Evolutionary conservation across 1,140 invertebrate genomes (phyloP).

Genomic region (Trichomalopsis sarcophagae): DNA sequence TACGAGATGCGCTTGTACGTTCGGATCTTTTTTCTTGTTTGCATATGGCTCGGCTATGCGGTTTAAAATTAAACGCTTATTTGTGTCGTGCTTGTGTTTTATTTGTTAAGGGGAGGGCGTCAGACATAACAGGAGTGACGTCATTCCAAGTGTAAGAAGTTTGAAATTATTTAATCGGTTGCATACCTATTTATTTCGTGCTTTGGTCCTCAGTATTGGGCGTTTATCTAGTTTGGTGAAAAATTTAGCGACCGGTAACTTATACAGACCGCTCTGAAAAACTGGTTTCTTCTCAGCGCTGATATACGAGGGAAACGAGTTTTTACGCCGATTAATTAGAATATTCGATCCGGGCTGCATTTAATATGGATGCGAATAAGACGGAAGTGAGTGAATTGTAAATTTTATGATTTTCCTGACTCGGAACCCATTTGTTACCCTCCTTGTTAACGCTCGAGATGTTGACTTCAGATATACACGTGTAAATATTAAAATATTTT

Average conservation of each 20-base stretch:
- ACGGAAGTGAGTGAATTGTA: conserved; percentile 20
- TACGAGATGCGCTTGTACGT: neutral
- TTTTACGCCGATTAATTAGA: conserved; percentile 23
- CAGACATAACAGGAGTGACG: neutral
- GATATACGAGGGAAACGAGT: conserved; percentile 16
- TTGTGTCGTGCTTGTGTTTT: too few species aligned
- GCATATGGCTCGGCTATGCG: too few species aligned
- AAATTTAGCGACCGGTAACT: conserved; percentile 4
- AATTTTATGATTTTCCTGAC: conserved; percentile 5
- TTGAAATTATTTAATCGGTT: neutral
- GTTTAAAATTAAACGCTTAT: too few species aligned
- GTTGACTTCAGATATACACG: too few species aligned
- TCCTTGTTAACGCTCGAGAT: too few species aligned
- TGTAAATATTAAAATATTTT: too few species aligned
- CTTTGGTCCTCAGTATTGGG: neutral
- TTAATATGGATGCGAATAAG: conserved; percentile 1
- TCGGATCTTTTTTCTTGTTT: neutral
- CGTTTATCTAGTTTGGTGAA: neutral
- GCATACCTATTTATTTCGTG: neutral
- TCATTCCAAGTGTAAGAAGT: neutral
- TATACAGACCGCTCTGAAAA: neutral
- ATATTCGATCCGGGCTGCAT: conserved; percentile 8
- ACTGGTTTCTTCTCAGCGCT: conserved; percentile 4
- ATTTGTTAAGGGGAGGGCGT: too few species aligned
- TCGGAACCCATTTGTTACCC: neutral